Base-by-base conservation (phyloP, 2,888 invertebrate species). In the Anthrax anthrax region DNA sequence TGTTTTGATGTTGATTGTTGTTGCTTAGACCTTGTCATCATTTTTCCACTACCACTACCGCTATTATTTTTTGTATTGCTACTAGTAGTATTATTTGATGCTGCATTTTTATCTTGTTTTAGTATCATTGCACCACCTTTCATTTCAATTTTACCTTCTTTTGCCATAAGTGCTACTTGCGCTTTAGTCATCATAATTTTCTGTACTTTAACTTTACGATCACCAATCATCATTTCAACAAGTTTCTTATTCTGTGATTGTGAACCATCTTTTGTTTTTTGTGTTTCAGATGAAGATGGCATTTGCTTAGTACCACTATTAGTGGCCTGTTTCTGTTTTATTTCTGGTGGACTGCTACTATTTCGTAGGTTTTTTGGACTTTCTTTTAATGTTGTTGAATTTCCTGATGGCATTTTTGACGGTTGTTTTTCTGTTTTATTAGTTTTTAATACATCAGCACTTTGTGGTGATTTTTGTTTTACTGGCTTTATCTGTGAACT, bases 111-210 rank as follows among this genome's bases (percentile, higher is more conserved):
- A 9, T 50, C 46, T 17, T 50, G 50, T 42, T 54, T 59, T 17
- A 60, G 51, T 46, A 62, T 57, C 55, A 62, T 57, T 37, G 58
- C 57, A 5, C 62, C 61, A 42, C 58, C 77, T 68, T 76, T 77
- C 64, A 77, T 72, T 61, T 75, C 72, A 18, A 78, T 70, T 37
- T 77, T 75, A n/a, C 79, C 80, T 53, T 78, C 72, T 56, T 76
- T 77, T 3, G 77, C 73, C 76, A 80, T 78, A 6, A 73, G 75
- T 52, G 76, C 77, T 18, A 79, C 76, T 58, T 80, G 77, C 1
- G 78, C 76, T 62, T 78, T 80, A 10, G 78, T 77, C 71, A 81
- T 73, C 3, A 77, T 74, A 38, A 80, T 74, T 60, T 77, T 78
- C 61, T 80, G 77, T 12, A 80, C 77, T 55, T 76, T 74, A 0